These are phyloP conservation scores for Patella vulgata DNA, from an alignment of 1,140 invertebrate species.

Conservation along the genomic window DNA sequence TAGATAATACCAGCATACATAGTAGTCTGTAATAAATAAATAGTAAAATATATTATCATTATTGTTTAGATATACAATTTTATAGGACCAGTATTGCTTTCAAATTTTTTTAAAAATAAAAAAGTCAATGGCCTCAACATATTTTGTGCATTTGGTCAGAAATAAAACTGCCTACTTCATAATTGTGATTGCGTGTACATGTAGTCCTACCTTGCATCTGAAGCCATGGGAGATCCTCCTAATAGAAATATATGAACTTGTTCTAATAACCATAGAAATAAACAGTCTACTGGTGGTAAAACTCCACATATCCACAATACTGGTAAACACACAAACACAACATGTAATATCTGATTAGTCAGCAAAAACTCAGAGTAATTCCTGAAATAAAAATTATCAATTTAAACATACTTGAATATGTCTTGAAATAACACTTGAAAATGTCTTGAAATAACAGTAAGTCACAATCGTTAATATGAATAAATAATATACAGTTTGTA, in stretches of 20 bases:
- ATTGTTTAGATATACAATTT: background rate
- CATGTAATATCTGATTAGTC: constrained; percentile 59
- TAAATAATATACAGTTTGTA: no score
- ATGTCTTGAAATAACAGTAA: no score
- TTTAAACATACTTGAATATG: background rate
- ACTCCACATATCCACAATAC: constrained; percentile 67
- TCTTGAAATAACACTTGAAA: no score
- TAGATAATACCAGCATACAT: constrained; percentile 45
- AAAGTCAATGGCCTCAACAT: background rate
- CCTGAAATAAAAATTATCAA: constrained; percentile 40
- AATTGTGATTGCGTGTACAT: no score
- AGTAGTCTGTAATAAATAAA: constrained; percentile 46
- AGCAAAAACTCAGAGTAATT: constrained; percentile 44
- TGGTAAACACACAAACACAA: constrained; percentile 64
- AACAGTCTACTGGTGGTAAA: constrained; percentile 67
- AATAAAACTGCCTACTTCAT: no score
- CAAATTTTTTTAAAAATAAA: background rate
- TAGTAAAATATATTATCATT: background rate
- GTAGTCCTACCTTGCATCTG: constrained; percentile 57
- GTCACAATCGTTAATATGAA: no score
- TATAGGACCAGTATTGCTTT: no score
- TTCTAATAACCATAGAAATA: constrained; percentile 67
- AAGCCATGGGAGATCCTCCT: constrained; percentile 65
- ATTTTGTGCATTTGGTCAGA: no score
- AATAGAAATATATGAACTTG: constrained; percentile 64